These are phyloP conservation scores for Saxidomus purpurata DNA, from an alignment of 1,140 invertebrate genomes.

Conservation along the genomic window DNA sequence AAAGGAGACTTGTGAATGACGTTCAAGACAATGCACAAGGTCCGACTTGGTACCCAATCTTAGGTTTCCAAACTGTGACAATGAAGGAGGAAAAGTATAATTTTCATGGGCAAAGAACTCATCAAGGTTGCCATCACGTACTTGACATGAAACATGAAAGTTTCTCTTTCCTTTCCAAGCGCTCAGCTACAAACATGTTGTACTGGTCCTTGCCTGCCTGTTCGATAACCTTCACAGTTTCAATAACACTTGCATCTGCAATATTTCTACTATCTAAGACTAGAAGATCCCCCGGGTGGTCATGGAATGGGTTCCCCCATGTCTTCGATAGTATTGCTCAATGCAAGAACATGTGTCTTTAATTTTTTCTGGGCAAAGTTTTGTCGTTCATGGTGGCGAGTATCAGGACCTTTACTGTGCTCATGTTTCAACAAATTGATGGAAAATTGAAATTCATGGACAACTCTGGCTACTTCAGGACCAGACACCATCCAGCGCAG, in stretches of 20 bases:
- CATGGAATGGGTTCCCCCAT: slow-evolving; percentile 23
- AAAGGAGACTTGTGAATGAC: not conserved
- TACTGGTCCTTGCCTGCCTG: not conserved
- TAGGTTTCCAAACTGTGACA: slow-evolving; percentile 5
- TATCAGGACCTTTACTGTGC: not conserved
- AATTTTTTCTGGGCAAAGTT: too few relatives aligned
- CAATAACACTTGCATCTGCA: not conserved
- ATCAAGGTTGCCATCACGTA: slow-evolving; percentile 37
- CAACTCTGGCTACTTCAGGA: slow-evolving; percentile 39
- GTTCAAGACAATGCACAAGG: not conserved
- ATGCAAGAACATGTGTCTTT: too few relatives aligned
- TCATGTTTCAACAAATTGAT: not conserved
- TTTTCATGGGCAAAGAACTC: slow-evolving; percentile 52
- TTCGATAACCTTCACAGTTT: not conserved
- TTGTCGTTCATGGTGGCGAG: too few relatives aligned
- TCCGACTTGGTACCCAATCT: slow-evolving; percentile 15
- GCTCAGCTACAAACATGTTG: not conserved
- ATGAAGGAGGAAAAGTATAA: not conserved
- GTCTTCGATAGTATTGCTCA: not conserved
- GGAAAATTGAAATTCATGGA: slow-evolving; percentile 33
- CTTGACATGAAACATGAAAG: slow-evolving; percentile 48
- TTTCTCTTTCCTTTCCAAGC: slow-evolving; percentile 1
- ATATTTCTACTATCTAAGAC: not conserved
- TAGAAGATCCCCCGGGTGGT: not conserved
- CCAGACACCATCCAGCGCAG: slow-evolving; percentile 61